Percentiles rank a stretch among this genome's conserved stretches.
Conservation (phyloP, 2,113 vertebrate species). For the Colinus virginianus region DNA sequence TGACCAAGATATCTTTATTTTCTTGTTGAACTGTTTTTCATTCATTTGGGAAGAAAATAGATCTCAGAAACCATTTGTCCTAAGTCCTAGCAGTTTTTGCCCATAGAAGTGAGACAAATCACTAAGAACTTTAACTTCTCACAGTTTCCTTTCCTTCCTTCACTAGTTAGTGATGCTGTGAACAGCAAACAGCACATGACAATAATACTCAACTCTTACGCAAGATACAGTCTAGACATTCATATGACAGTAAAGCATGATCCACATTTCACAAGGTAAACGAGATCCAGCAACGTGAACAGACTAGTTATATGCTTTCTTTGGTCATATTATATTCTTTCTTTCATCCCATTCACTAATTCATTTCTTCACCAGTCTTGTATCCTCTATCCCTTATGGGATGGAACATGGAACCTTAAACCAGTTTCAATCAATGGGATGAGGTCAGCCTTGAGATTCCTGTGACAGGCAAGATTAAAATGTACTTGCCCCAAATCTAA, state of each 20-base stretch:
- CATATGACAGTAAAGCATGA: neutral
- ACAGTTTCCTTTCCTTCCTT: neutral
- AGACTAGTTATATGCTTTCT: neutral
- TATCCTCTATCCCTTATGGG: neutral
- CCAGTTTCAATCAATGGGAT: neutral
- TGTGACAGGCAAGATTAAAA: neutral
- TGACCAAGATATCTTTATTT: neutral
- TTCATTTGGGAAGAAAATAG: neutral
- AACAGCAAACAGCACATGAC: neutral
- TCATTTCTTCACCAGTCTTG: neutral
- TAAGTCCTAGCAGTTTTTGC: conserved; percentile 1
- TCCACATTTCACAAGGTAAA: neutral
- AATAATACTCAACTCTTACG: neutral
- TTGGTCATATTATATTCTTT: neutral
- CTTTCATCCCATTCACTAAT: neutral
- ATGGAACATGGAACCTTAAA: neutral
- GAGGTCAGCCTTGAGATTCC: neutral
- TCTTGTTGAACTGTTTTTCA: neutral
- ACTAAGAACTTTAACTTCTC: neutral
- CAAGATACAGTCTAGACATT: neutral
- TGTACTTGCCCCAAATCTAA: neutral
- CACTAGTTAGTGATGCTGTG: neutral
- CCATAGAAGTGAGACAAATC: neutral
- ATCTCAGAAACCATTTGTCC: conserved; percentile 22
- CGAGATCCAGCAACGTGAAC: neutral